Evolutionary conservation across 2,797 vertebrate species (phyloP).

Genomic region (Setipinna tenuifilis): DNA sequence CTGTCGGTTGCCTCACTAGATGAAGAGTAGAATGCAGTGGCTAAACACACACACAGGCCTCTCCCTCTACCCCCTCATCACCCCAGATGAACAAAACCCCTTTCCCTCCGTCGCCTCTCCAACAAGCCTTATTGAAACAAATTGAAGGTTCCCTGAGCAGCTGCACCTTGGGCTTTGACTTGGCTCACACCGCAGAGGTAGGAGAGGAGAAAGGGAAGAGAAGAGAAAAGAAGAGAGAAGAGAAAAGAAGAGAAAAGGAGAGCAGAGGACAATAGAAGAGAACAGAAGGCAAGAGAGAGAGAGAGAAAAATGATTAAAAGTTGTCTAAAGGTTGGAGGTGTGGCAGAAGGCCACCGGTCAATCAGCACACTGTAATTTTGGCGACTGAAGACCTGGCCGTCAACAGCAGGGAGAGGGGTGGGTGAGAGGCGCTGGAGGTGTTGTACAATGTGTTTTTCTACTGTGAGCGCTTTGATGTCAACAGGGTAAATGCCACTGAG

Average conservation of each 20-base stretch:
- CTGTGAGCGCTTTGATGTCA: conserved; percentile 34
- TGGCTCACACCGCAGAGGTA: conserved; percentile 33
- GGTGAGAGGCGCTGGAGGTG: neutral
- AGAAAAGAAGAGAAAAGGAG: too few species aligned
- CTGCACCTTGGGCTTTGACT: conserved; percentile 68
- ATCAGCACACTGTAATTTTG: conserved; percentile 73
- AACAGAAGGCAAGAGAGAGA: neutral
- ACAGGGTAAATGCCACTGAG: neutral
- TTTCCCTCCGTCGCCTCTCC: conserved; percentile 36
- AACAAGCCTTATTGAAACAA: conserved; percentile 70
- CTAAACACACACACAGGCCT: conserved; percentile 36
- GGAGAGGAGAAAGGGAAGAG: neutral
- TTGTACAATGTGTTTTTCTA: conserved; percentile 33
- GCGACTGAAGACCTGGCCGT: conserved; percentile 60
- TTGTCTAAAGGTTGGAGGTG: conserved; percentile 65
- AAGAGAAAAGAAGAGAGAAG: too few species aligned
- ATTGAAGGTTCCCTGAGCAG: conserved; percentile 61
- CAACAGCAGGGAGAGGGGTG: conserved; percentile 45
- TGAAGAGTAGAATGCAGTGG: conserved; percentile 47
- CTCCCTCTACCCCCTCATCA: conserved; percentile 8
- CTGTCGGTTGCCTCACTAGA: conserved; percentile 66
- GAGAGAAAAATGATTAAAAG: conserved; percentile 71
- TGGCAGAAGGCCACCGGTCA: conserved; percentile 71
- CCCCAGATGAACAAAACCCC: conserved; percentile 21
- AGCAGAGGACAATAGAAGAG: too few species aligned